phyloP scores from a whole-genome alignment of 2,797 vertebrate genomes.

The Karalla daura region DNA sequence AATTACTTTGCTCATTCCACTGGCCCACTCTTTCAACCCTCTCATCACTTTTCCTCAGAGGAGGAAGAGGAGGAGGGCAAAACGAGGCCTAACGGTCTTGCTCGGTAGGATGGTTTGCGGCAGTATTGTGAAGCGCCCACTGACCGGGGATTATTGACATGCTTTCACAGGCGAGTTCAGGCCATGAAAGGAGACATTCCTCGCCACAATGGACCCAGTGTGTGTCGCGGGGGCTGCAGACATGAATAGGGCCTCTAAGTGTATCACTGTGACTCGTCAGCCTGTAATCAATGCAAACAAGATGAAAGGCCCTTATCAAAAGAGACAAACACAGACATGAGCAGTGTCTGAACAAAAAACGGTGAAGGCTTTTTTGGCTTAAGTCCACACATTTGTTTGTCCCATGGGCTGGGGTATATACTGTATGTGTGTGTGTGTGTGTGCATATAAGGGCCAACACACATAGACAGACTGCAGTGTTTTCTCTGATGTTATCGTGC shows the following conservation, averaged over 20 bases:
- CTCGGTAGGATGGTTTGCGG: slow-evolving; percentile 61
- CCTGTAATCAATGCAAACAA: slow-evolving; percentile 88
- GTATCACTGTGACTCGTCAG: slow-evolving; percentile 83
- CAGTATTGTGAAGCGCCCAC: slow-evolving; percentile 78
- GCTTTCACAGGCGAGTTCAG: slow-evolving; percentile 83
- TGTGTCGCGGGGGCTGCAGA: slow-evolving; percentile 77
- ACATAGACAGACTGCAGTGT: slow-evolving; percentile 35
- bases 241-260: slow-evolving; percentile 80
- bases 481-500: slow-evolving; percentile 44
- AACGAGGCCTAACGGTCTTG: slow-evolving; percentile 65
- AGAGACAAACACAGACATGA: slow-evolving; percentile 85
- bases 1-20: slow-evolving; percentile 63
- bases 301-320: slow-evolving; percentile 85
- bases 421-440: slow-evolving; percentile 9
- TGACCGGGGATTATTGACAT: slow-evolving; percentile 86
- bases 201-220: slow-evolving; percentile 85
- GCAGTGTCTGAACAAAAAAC: slow-evolving; percentile 73
- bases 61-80: slow-evolving; percentile 71
- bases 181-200: slow-evolving; percentile 89
- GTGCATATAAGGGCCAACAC: not conserved
- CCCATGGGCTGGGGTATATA: slow-evolving; percentile 8
- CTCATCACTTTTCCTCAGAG: slow-evolving; percentile 63
- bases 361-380: slow-evolving; percentile 59
- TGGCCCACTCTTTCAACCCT: slow-evolving; percentile 31
- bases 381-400: slow-evolving; percentile 42